Evolutionary conservation across 1,140 invertebrate genomes (phyloP), one percentile per base, ranked within the genome.

Genomic region (Drosophila eugracilis): DNA sequence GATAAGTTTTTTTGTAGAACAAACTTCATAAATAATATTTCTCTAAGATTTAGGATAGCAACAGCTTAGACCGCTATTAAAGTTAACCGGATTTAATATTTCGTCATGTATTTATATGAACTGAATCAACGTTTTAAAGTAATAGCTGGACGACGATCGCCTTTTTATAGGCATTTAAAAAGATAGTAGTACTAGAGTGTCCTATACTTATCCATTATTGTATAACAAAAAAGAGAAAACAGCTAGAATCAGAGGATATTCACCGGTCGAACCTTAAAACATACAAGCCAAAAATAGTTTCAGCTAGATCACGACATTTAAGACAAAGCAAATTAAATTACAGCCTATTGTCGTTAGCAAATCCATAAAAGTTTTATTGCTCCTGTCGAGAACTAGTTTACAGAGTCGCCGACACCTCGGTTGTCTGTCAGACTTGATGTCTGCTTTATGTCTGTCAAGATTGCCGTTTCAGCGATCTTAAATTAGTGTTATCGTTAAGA

Each of bases 261-360:
- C 0, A 1, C 1, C 0, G 41, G 15, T 42, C 45, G 42, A 52
- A 12, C 4, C 28, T 3, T 1, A 12, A n/a, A 7, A 1, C 12
- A n/a, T 14, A 48, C 14, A 28, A 37, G 32, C 21, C n/a, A 3
- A 21, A 12, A 10, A 42, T 52, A 67, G 34, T 42, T 66, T 66
- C 21, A 14, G 63, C 7, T n/a, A 34, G n/a, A 67, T 34, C 62
- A 34, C 45, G 45, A 52, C 26, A 17, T 41, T 67, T 22, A 30
- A 67, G 62, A 53, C 34, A 67, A 66, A 42, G 63, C 62, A 67
- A 67, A 67, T 67, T 67, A 44, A 67, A 67, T 67, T 67, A 67
- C 63, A 67, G 24, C 34, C 60, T 34, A 60, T 44, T 52, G 63
- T 42, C 58, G 59, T 66, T 66, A 41, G 63, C 36, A 52, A 34